A percentile compares a stretch with the other conserved stretches of the same genome.
Conservation (phyloP, 2,888 invertebrate species). For the Sacculina carcini region DNA sequence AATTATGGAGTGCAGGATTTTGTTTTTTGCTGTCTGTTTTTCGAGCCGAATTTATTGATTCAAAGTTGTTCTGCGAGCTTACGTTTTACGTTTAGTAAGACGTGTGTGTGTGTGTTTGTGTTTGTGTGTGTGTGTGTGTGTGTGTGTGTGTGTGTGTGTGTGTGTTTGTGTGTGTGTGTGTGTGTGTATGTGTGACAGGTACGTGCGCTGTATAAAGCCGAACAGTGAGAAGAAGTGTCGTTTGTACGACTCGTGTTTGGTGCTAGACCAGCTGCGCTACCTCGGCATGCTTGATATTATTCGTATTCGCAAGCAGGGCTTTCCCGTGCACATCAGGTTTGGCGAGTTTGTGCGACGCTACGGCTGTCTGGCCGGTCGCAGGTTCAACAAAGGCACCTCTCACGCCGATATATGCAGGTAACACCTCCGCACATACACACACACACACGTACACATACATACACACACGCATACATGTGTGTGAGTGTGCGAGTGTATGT, state of each 20-base stretch:
- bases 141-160: no score
- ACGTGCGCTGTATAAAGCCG: constrained; percentile 76
- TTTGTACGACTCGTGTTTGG: constrained; percentile 48
- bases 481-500: constrained; percentile 11
- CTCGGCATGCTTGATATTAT: constrained; percentile 82
- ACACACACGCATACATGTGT: not conserved
- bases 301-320: constrained; percentile 64
- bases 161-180: not conserved
- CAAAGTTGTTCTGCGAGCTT: no score
- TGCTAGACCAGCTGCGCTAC: constrained; percentile 63
- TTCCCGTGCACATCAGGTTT: constrained; percentile 55
- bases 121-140: no score
- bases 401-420: constrained; percentile 23
- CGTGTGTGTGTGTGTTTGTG: no score
- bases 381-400: no score
- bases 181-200: constrained; percentile 25
- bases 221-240: constrained; percentile 57
- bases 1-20: no score
- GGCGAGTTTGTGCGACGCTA: constrained; percentile 48
- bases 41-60: no score
- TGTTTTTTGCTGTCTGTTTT: no score
- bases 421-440: constrained; percentile 19
- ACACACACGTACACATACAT: constrained; percentile 4
- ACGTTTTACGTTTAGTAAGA: no score
- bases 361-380: constrained; percentile 33